These are phyloP conservation scores for Trididemnum miniatum DNA, from an alignment of 23 tunicate species.

Conservation along the genomic window DNA sequence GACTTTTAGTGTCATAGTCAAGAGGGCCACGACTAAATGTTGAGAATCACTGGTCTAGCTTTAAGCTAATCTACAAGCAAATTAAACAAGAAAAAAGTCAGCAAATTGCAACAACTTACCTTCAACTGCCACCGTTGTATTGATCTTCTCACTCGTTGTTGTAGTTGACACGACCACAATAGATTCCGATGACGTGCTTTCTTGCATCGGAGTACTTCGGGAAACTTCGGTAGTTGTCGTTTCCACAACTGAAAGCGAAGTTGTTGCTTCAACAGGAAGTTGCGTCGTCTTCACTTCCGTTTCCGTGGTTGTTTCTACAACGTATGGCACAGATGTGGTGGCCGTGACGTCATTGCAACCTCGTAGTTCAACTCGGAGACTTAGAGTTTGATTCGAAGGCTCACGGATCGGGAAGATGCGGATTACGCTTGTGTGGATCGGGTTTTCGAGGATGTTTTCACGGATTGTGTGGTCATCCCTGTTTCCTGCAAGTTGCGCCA, in stretches of 20 bases:
- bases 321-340: conserved; percentile 35
- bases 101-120: not conserved
- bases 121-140: not conserved
- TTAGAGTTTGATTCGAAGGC: conserved; percentile 12
- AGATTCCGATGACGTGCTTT: conserved; percentile 12
- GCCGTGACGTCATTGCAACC: conserved; percentile 44
- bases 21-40: no score
- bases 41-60: not conserved
- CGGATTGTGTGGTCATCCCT: conserved; percentile 45
- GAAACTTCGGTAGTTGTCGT: conserved; percentile 43
- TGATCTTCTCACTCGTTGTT: not conserved
- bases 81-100: not conserved
- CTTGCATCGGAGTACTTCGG: conserved; percentile 13
- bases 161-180: conserved; percentile 23
- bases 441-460: conserved; percentile 44
- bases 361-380: conserved; percentile 67
- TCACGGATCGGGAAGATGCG: conserved; percentile 58
- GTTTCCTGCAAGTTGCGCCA: conserved; percentile 49
- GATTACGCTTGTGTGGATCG: conserved; percentile 30
- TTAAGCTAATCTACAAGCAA: not conserved
- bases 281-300: conserved; percentile 5
- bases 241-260: conserved; percentile 33
- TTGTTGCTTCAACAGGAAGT: not conserved
- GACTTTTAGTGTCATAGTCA: no score
- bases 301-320: conserved; percentile 44